Evolutionary conservation across 1,140 invertebrate species (phyloP).

Genomic region (Lepidurus arcticus): DNA sequence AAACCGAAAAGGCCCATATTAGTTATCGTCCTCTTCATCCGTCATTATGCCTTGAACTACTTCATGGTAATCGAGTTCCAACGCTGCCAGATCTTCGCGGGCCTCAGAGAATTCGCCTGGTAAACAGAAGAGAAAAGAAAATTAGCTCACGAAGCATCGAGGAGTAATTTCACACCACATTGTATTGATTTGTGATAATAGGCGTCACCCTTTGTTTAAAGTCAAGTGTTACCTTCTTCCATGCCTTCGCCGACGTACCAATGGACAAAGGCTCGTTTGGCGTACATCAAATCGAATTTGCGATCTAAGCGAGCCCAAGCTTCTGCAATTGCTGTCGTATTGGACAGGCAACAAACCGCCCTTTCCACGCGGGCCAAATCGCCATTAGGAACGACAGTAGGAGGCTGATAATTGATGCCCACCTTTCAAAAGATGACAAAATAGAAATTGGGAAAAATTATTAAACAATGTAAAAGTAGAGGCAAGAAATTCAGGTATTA

Average conservation of each 20-base stretch:
- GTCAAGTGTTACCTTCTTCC: constrained; percentile 45
- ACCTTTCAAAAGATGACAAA: constrained; percentile 37
- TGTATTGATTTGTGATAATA: constrained; percentile 41
- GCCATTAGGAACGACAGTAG: constrained; percentile 73
- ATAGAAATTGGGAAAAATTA: background rate
- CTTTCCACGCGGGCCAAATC: constrained; percentile 63
- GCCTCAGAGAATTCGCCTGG: constrained; percentile 53
- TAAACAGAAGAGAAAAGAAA: constrained; percentile 23
- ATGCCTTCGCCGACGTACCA: constrained; percentile 50
- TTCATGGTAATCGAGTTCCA: constrained; percentile 51
- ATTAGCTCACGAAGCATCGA: background rate
- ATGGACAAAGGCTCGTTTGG: constrained; percentile 45
- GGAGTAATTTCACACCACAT: background rate
- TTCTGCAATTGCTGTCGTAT: constrained; percentile 47
- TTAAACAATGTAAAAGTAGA: background rate
- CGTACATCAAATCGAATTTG: constrained; percentile 52
- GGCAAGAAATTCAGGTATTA: too few relatives aligned
- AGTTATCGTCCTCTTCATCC: constrained; percentile 31
- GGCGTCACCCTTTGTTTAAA: constrained; percentile 42
- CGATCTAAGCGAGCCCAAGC: constrained; percentile 52
- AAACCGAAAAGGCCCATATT: background rate
- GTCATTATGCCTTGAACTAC: constrained; percentile 38
- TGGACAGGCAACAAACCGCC: constrained; percentile 39
- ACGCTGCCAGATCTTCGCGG: constrained; percentile 51
- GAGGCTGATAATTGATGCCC: constrained; percentile 56